Percentiles rank a stretch among this genome's conserved stretches.
phyloP scores from a whole-genome alignment of 2,113 vertebrate genomes.

The Archilochus colubris region DNA sequence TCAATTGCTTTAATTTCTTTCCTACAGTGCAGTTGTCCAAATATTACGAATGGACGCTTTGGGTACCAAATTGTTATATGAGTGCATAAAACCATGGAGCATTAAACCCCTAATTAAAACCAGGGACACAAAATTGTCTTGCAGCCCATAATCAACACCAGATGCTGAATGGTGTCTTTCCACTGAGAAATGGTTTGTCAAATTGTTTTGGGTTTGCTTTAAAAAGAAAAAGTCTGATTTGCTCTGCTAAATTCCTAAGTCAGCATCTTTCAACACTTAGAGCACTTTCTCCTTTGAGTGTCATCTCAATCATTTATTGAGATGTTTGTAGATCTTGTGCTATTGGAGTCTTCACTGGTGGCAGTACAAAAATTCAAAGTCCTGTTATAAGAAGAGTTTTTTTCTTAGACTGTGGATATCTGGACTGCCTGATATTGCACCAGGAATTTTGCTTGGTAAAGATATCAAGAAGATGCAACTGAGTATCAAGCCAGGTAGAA shows the following conservation, averaged over 20 bases:
- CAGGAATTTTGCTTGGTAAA: neutral
- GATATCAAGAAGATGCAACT: neutral
- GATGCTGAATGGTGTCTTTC: neutral
- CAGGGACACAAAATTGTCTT: neutral
- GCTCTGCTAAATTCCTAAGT: neutral
- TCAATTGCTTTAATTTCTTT: neutral
- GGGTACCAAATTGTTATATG: neutral
- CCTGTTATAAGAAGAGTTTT: neutral
- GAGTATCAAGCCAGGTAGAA: neutral
- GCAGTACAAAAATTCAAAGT: neutral
- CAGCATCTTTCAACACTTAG: neutral
- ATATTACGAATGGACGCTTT: neutral
- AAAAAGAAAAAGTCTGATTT: neutral
- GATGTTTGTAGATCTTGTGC: neutral
- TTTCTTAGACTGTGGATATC: neutral
- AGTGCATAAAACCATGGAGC: neutral
- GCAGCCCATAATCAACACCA: rapidly evolving
- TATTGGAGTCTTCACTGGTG: no score
- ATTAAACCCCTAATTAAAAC: neutral
- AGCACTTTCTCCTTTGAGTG: neutral
- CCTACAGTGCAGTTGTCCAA: neutral
- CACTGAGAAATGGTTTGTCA: neutral
- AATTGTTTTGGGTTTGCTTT: neutral
- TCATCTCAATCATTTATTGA: neutral
- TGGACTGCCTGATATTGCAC: neutral